Base-by-base conservation (phyloP, 2,113 vertebrate genomes). In the rat (Rattus norvegicus) region DNA sequence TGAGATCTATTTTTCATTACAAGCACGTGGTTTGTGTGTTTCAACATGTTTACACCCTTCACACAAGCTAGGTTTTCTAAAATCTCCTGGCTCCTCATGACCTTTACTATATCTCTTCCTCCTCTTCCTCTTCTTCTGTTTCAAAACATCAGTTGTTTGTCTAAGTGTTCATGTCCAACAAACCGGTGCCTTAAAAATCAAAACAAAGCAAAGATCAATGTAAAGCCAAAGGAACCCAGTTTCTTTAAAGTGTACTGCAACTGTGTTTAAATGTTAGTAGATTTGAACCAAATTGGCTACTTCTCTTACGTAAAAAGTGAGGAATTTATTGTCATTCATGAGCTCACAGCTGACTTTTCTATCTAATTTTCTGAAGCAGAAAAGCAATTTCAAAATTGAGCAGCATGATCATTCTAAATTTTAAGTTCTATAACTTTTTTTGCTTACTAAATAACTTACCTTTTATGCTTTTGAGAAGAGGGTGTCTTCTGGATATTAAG, bases 31-130 rank as follows among this genome's bases (percentile, higher is more conserved):
- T 7, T 94, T 96, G 47, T 92, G 54, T 39, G 89, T 96, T 96
- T 91, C 87, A 95, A 54, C 28, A 43, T 94, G 52, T 84, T 85
- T 94, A 95, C n/a, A 88, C 19, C 19, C 28, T 52, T 43, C 80
- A 47, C 43, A 92, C 65, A 91, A 88, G 59, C 36, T 69, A 94
- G 28, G 7, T 77, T 94, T 96, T 93, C 67, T 89, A 95, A 97
- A 96, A 28, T 54, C 3, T 20, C 19, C 26, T 7, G 61, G 36
- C 14, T 89, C 5, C 39, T 33, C 24, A 16, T 81, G 54, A 94
- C 33, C 3, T 86, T 96, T 85, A 22, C 13, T 19, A 43, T 61
- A 73, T 67, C 59, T 94, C 49, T 6, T 67, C 79, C 65, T 76
- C 30, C 30, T 65, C 63, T 22, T 65, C 63, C 63, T 65, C 63